Conservation (phyloP, 2,113 vertebrate genomes). For the Egretta garzetta region DNA sequence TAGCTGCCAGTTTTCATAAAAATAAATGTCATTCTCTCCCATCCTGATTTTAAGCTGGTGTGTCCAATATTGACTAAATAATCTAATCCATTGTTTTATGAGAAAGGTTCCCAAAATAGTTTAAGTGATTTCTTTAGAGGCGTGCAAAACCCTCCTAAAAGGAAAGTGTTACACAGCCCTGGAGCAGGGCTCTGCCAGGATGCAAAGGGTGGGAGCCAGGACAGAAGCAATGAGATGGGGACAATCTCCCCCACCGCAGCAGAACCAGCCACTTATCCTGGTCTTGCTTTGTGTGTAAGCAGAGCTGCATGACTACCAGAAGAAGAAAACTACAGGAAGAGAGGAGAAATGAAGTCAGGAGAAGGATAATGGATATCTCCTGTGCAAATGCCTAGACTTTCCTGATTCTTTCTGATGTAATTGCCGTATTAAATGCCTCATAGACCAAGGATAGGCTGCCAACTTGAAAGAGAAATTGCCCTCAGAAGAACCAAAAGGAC, state of each 20-base stretch:
- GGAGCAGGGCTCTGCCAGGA: not conserved
- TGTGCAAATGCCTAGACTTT: not conserved
- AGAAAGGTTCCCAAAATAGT: not conserved
- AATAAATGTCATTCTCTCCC: not conserved
- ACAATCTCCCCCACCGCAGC: not conserved
- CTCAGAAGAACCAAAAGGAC: not conserved
- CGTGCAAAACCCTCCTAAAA: not conserved
- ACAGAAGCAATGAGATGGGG: not conserved
- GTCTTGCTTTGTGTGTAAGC: not conserved
- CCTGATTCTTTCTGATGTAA: not conserved
- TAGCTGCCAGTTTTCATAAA: not conserved
- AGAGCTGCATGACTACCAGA: not conserved
- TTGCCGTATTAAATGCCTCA: not conserved
- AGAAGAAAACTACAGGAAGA: not conserved
- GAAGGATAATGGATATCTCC: not conserved
- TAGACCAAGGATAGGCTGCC: not conserved
- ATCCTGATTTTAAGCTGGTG: not conserved
- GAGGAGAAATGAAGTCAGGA: not conserved
- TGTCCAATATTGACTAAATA: not conserved
- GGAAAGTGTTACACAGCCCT: not conserved
- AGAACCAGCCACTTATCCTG: not conserved
- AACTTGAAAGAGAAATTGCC: not conserved
- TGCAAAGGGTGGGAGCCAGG: not conserved
- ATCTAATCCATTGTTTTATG: not conserved
- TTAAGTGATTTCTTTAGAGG: not conserved